Percentiles rank a stretch among this genome's conserved stretches.
Evolutionary conservation across 2,797 vertebrate genomes (phyloP).

Genomic region (Rhinophrynus dorsalis): DNA sequence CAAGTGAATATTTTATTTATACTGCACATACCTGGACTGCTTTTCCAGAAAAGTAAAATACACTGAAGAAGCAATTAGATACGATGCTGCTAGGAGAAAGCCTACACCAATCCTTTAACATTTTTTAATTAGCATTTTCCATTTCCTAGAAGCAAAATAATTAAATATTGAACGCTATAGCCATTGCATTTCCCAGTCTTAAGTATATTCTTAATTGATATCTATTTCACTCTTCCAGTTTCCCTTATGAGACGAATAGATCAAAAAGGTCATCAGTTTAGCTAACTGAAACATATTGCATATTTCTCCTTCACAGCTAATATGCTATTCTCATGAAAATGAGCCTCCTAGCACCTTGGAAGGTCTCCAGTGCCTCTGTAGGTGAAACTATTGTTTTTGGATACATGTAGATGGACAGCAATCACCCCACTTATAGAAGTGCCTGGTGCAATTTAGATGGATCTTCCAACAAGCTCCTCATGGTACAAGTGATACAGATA

Average conservation of each 20-base stretch:
- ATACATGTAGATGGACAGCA: no score
- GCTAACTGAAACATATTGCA: neutral
- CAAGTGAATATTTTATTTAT: conserved; percentile 61
- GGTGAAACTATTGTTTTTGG: no score
- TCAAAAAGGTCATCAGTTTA: conserved; percentile 8
- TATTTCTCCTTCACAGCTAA: no score
- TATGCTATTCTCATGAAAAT: no score
- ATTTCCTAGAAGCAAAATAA: conserved; percentile 58
- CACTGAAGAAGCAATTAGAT: conserved; percentile 58
- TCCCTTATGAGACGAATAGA: neutral
- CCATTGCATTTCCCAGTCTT: conserved; percentile 51
- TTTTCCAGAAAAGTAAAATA: conserved; percentile 53
- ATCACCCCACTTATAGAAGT: no score
- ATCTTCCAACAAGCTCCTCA: no score
- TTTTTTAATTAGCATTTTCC: conserved; percentile 66
- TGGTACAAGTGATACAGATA: no score
- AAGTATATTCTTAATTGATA: conserved; percentile 46
- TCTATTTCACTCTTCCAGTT: conserved; percentile 37
- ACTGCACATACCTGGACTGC: conserved; percentile 51
- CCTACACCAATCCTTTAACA: conserved; percentile 57
- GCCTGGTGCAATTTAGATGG: no score
- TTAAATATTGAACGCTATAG: conserved; percentile 64
- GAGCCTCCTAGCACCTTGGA: no score
- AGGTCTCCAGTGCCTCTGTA: no score
- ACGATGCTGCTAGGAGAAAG: conserved; percentile 55